phyloP scores from a whole-genome alignment of 2,888 invertebrate species.

The Stegophylla sp. region DNA sequence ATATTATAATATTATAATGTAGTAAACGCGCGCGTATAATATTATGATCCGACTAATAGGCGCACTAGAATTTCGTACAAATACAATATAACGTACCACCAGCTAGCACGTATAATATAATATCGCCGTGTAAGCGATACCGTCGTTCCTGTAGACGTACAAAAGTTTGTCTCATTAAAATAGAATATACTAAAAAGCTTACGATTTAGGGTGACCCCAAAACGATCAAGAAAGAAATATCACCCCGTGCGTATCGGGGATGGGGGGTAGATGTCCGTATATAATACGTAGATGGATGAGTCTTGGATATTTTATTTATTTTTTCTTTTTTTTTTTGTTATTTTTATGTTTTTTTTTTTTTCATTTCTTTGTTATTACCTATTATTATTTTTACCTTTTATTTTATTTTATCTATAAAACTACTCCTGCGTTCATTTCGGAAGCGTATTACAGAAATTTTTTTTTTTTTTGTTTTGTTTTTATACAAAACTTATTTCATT shows the following conservation, averaged over 20 bases:
- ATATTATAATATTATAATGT: background rate
- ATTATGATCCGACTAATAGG: constrained; percentile 3
- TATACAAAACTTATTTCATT: constrained; percentile 6
- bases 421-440: constrained; percentile 32
- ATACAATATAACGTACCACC: too few species aligned
- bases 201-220: background rate
- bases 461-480: constrained; percentile 4
- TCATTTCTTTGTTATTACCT: background rate
- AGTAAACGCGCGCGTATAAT: background rate
- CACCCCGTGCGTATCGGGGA: background rate
- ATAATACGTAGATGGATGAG: constrained; percentile 47
- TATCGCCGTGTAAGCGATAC: too few species aligned
- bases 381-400: background rate
- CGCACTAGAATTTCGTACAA: background rate
- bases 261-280: background rate
- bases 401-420: constrained; percentile 27
- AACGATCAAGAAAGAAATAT: too few species aligned
- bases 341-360: constrained; percentile 27
- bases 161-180: too few species aligned
- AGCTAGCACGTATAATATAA: too few species aligned
- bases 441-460: constrained; percentile 27
- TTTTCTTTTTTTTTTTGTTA: background rate
- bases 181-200: background rate
- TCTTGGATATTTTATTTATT: constrained; percentile 19
- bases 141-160: too few species aligned